Evolutionary conservation across 92 coral and sea anemone genomes (phyloP), one percentile per base, ranked within the genome.

Genomic region (Nematostella vectensis): DNA sequence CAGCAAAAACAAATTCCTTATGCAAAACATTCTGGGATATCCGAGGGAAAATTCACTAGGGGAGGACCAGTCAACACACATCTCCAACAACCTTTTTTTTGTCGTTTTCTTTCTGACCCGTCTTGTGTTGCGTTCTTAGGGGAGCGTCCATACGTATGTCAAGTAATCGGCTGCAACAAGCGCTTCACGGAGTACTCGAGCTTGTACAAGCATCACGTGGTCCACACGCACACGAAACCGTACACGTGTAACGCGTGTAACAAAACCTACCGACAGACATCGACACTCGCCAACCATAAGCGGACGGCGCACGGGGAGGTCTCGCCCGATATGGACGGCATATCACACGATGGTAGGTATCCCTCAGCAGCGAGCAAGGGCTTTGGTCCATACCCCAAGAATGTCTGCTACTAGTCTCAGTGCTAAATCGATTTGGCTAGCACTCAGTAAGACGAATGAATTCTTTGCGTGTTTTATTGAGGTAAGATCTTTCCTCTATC

Each of bases 211-310:
- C 98, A 91, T 31, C 98, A 91, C 64, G 98, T 91, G 31, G 98
- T 91, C 3, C 98, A 91, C 67, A 91, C 98, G 2, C 98, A 91
- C 65, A 91, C 81, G 77, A 91, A 91, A 58, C 98, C 98, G 1
- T 91, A 91, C 76, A 91, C 98, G 18, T 91, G 98, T 31, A 81
- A 78, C 55, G 84, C 85, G 31, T 91, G 98, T 36, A 86, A 82
- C 70, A 91, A 91, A 73, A 91, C 98, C 1, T 91, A 91, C 82
- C 66, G 98, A 65, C 98, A 91, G 48, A 88, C 98, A 2, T 91
- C 98, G n/a, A 91, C 98, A 2, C 78, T 91, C 57, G 98, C 98
- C 55, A 86, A 85, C 51, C 98, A 91, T 59, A 91, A 91, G 81
- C 59, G 98, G 16, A 91, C 98, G 0, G 94, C 98, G 16, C 98